Percentiles rank a stretch among this genome's conserved stretches.
phyloP scores from a whole-genome alignment of 2,113 vertebrate species.

The Electrona antarctica region DNA sequence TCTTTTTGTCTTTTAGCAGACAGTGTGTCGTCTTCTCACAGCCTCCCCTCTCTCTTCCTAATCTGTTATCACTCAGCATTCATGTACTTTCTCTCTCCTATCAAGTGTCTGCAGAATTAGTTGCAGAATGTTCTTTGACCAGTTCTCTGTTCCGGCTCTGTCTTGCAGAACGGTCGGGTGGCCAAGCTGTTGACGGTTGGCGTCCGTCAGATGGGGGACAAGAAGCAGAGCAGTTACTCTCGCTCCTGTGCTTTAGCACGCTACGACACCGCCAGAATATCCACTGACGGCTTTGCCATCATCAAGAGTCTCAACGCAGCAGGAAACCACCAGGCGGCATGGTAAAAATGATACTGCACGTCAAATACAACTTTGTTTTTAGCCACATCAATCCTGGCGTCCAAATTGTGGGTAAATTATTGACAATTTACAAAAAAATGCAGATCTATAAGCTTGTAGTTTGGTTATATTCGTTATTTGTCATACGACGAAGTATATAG shows the following conservation, averaged over 20 bases:
- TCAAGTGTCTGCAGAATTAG: no score
- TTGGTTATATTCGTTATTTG: no score
- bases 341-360: conserved; percentile 76
- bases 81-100: neutral
- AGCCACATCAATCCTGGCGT: neutral
- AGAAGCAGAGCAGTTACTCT: conserved; percentile 77
- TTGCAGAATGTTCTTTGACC: neutral
- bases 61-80: neutral
- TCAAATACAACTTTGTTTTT: neutral
- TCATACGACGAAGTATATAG: no score
- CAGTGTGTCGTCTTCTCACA: neutral
- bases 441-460: no score
- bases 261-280: conserved; percentile 89
- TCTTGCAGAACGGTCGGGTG: conserved; percentile 87
- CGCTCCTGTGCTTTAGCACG: conserved; percentile 87
- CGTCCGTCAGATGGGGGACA: conserved; percentile 84
- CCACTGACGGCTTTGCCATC: conserved; percentile 84
- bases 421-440: no score
- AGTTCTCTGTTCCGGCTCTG: neutral
- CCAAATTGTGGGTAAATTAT: neutral
- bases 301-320: conserved; percentile 89
- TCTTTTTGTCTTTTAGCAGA: neutral
- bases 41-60: neutral
- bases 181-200: conserved; percentile 86
- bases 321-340: conserved; percentile 86